Percentiles rank a stretch among this genome's conserved stretches.
phyloP scores from a whole-genome alignment of 2,888 invertebrate species.

The Mechanitis mazaeus region DNA sequence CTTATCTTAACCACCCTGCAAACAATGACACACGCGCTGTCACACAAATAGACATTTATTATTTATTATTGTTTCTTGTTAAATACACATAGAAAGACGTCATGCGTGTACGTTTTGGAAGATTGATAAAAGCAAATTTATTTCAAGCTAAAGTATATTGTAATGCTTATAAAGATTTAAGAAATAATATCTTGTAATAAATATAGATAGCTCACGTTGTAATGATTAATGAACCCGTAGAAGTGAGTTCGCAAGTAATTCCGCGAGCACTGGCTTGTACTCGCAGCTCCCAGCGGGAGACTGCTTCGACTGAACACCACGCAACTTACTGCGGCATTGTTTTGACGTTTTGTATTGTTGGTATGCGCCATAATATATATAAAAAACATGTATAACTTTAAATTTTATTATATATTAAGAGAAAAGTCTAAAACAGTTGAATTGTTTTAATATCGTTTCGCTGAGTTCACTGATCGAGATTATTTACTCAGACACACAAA shows the following conservation, averaged over 20 bases:
- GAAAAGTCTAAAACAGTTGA: slow-evolving; percentile 9
- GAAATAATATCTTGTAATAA: too few species aligned
- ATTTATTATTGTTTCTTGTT: too few species aligned
- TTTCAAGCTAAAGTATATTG: too few species aligned
- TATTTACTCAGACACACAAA: not conserved
- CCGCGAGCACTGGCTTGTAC: not conserved
- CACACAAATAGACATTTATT: too few species aligned
- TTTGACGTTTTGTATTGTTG: slow-evolving; percentile 27
- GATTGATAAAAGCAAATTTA: too few species aligned
- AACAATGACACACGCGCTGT: too few species aligned
- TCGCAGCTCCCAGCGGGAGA: slow-evolving; percentile 23
- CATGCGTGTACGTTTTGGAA: too few species aligned
- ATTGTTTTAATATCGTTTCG: slow-evolving; percentile 5
- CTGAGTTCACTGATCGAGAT: slow-evolving; percentile 26
- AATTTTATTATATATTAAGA: slow-evolving; percentile 3
- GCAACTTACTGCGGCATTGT: slow-evolving; percentile 27
- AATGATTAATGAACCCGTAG: too few species aligned
- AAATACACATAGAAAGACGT: too few species aligned
- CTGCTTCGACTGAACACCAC: slow-evolving; percentile 18
- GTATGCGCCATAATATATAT: slow-evolving; percentile 11
- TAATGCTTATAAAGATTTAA: too few species aligned
- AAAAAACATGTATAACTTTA: slow-evolving; percentile 3
- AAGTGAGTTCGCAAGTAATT: not conserved
- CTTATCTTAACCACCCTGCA: too few species aligned
- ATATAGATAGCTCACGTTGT: too few species aligned